Evolutionary conservation across 30 jellyfish, hydroid and myxozoan genomes (phyloP).

Genomic region (Aurelia sp.): DNA sequence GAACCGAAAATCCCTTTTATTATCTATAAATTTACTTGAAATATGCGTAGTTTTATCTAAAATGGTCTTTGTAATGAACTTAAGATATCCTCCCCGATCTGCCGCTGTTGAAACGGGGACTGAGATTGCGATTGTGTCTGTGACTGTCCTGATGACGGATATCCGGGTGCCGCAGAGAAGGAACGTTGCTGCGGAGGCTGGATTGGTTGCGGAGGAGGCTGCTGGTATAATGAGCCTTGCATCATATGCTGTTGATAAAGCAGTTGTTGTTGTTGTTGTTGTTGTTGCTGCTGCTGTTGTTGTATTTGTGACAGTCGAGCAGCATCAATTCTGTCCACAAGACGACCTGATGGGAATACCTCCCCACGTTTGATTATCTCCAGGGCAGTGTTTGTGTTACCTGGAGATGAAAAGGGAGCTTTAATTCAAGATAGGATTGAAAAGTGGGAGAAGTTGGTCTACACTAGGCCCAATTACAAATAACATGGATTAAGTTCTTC

Average conservation of each 20-base stretch:
- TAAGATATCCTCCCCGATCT: constrained; percentile 47
- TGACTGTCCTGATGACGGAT: constrained; percentile 37
- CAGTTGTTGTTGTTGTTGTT: constrained; percentile 6
- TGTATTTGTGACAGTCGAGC: constrained; percentile 68
- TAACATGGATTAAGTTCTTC: too few relatives aligned
- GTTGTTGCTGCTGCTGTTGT: constrained; percentile 62
- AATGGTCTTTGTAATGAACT: constrained; percentile 62
- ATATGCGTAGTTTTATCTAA: neutral
- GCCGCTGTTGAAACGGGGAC: constrained; percentile 51
- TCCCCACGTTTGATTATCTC: constrained; percentile 83
- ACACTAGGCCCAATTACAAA: too few relatives aligned
- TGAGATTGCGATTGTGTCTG: too few relatives aligned
- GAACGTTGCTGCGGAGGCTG: constrained; percentile 64
- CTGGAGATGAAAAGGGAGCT: constrained; percentile 4
- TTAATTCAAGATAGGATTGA: neutral
- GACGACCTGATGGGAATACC: constrained; percentile 89
- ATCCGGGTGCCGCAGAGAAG: constrained; percentile 43
- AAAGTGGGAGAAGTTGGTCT: too few relatives aligned
- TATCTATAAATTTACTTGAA: too few relatives aligned
- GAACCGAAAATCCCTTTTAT: too few relatives aligned
- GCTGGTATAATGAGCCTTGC: constrained; percentile 6
- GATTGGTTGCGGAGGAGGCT: constrained; percentile 45
- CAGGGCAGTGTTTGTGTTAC: constrained; percentile 66
- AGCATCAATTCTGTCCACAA: constrained; percentile 88
- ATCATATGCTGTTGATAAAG: constrained; percentile 12